These are phyloP conservation scores for Drosophila parthenogenetica DNA, from an alignment of 2,888 invertebrate species.

Conservation along the genomic window DNA sequence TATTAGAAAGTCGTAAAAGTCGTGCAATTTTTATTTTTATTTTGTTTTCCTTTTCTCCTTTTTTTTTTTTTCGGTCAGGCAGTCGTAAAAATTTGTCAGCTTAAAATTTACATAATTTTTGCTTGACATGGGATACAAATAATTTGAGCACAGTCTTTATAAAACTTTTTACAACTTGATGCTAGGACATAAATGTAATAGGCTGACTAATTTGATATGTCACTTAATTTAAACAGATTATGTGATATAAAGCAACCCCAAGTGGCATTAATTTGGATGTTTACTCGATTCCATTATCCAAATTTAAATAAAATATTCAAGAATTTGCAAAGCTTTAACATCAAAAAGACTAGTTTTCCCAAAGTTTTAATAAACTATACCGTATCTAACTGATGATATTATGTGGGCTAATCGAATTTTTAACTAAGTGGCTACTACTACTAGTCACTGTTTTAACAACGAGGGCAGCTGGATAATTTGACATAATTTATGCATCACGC, in stretches of 20 bases:
- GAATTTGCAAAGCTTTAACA: too few species aligned
- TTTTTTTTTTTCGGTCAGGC: slow-evolving; percentile 1
- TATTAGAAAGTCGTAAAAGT: slow-evolving; percentile 74
- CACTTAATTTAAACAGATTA: slow-evolving; percentile 11
- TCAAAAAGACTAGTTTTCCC: too few species aligned
- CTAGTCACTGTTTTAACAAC: slow-evolving; percentile 4
- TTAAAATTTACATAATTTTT: slow-evolving; percentile 57
- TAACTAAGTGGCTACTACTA: slow-evolving; percentile 1
- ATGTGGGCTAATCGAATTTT: slow-evolving; percentile 15
- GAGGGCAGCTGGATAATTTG: slow-evolving; percentile 48
- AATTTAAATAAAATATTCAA: too few species aligned
- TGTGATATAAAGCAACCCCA: not conserved
- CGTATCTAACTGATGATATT: not conserved
- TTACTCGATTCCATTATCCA: not conserved
- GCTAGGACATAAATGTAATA: slow-evolving; percentile 44
- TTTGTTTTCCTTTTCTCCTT: slow-evolving; percentile 2
- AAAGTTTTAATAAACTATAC: not conserved
- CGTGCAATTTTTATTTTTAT: slow-evolving; percentile 42
- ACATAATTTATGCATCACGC: slow-evolving; percentile 69
- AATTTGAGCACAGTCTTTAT: slow-evolving; percentile 33
- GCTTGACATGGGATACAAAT: slow-evolving; percentile 39
- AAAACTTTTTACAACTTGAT: slow-evolving; percentile 53
- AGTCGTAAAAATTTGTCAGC: slow-evolving; percentile 49
- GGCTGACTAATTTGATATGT: slow-evolving; percentile 43
- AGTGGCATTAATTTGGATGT: not conserved